Percentiles rank a stretch among this genome's conserved stretches.
Evolutionary conservation across 2,113 vertebrate genomes (phyloP).

Genomic region (Petrocephalus zakoni): DNA sequence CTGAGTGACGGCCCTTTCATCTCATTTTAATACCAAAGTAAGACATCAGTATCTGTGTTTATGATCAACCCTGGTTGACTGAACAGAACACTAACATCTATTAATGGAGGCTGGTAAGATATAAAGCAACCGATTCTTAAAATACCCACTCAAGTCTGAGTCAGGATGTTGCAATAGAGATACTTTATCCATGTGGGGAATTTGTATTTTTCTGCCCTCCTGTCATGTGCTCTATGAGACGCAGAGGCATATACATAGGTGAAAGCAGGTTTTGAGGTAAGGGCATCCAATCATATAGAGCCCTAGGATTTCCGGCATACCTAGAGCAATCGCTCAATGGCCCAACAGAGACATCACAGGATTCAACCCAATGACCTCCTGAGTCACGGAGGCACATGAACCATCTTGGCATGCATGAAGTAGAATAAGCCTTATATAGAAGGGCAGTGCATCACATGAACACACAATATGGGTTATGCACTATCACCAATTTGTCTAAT

Average conservation of each 20-base stretch:
- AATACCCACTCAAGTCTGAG: background rate
- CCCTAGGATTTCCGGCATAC: background rate
- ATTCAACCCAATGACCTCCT: background rate
- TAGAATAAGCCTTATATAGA: background rate
- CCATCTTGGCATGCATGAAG: background rate
- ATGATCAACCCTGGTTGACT: background rate
- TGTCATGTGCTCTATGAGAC: background rate
- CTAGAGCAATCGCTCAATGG: background rate
- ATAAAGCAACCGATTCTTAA: background rate
- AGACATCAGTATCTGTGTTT: background rate
- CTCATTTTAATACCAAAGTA: background rate
- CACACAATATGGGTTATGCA: background rate
- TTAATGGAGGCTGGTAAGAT: background rate
- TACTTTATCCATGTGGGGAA: background rate
- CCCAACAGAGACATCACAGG: background rate
- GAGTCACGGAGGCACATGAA: background rate
- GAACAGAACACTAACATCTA: background rate
- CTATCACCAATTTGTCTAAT: background rate
- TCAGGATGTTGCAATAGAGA: background rate
- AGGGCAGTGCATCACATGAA: background rate
- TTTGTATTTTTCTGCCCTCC: background rate
- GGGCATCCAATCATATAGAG: background rate
- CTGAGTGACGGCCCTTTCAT: background rate
- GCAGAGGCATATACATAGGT: background rate
- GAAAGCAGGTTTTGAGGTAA: background rate